A percentile compares a stretch with the other conserved stretches of the same genome.
Evolutionary conservation across 2,113 vertebrate species (phyloP).

Genomic region (Laterallus jamaicensis): DNA sequence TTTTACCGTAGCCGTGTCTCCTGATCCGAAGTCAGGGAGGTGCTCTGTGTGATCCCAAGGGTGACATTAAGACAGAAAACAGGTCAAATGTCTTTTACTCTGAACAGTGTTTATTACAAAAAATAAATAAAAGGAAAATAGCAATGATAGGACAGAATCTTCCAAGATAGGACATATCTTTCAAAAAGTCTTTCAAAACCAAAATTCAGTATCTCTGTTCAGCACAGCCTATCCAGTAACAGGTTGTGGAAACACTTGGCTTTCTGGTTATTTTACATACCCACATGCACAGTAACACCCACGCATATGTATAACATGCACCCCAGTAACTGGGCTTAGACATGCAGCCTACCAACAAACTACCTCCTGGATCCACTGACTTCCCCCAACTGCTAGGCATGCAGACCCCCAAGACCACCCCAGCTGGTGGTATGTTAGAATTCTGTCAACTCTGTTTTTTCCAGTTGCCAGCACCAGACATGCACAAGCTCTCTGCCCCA

Average conservation of each 20-base stretch:
- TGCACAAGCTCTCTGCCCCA: neutral
- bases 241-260: neutral
- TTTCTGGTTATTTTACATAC: neutral
- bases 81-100: too few species aligned
- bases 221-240: neutral
- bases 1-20: neutral
- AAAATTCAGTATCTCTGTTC: neutral
- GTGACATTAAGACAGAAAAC: too few species aligned
- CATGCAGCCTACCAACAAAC: neutral
- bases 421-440: neutral
- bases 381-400: neutral
- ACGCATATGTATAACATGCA: fast-evolving
- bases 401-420: neutral
- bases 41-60: too few species aligned
- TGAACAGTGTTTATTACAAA: too few species aligned
- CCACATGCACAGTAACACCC: neutral
- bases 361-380: neutral
- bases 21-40: too few species aligned
- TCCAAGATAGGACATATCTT: neutral
- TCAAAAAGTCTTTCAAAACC: neutral
- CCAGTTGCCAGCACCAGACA: neutral
- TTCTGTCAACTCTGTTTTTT: neutral
- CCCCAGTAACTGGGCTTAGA: neutral
- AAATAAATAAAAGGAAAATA: too few species aligned
- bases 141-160: too few species aligned